Evolutionary conservation across 2,888 invertebrate species (phyloP), one percentile per base, ranked within the genome.

Genomic region (Sarcophaga variegata): DNA sequence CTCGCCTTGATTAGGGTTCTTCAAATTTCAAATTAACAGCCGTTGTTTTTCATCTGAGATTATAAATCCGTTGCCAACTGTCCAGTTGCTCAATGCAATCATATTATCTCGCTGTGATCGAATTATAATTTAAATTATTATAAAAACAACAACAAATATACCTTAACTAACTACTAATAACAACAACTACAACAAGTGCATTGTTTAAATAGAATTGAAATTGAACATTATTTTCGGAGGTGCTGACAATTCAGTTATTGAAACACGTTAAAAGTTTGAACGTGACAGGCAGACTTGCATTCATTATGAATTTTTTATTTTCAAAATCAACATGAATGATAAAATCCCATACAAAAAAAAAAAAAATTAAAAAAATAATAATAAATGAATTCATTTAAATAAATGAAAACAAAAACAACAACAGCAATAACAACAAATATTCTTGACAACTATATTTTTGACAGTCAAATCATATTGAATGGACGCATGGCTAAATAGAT

Each of bases 211-310:
- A 75, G 91, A 92, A 92, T 92, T 92, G 91, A 92, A 91, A 90
- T 90, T 62, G 17, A 37, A 37, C 0, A 37, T 37, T 37, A 37
- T 45, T 77, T 91, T 89, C 90, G 90, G 90, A 89, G 90, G 90
- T 90, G 90, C 89, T 90, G 89, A 89, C 89, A 91, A 90, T 81
- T 84, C 79, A 79, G 75, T 81, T 87, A 81, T 89, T 88, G 88
- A 90, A 90, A 91, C 90, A 90, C 91, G 90, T 92, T 92, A 92
- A 93, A 91, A 92, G 91, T 90, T 86, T 88, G 90, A 92, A 93
- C 93, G 93, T 93, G 93, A 92, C 92, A 90, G 88, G 1, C 80
- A 69, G 37, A 37, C 37, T 37, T 37, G 37, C 37, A 77, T 80
- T 82, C 72, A 76, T 54, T 86, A 86, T 84, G 78, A 88, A 88